Percentiles rank a stretch among this genome's conserved stretches.
These are phyloP conservation scores for Pseudomyrmex cubaensis DNA, from an alignment of 1,140 invertebrate genomes.

Conservation along the genomic window DNA sequence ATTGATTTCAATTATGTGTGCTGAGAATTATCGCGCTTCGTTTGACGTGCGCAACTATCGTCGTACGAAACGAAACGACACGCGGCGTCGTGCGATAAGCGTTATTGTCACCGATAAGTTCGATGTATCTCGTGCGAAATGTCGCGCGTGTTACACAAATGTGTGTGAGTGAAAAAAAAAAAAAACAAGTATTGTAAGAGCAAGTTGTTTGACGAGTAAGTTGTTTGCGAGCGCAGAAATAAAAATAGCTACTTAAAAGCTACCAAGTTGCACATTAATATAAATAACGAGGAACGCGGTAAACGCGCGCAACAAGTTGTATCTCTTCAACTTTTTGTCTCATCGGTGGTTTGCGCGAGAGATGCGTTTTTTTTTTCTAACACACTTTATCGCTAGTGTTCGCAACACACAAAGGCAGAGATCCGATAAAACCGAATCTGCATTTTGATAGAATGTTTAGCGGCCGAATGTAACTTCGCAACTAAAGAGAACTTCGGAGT, in stretches of 20 bases:
- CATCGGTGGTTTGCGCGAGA: background rate
- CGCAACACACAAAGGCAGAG: background rate
- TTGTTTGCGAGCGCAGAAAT: slow-evolving; percentile 4
- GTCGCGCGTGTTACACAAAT: background rate
- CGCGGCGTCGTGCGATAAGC: background rate
- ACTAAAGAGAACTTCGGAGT: slow-evolving; percentile 75
- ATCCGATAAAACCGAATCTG: slow-evolving; percentile 18
- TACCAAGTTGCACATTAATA: slow-evolving; percentile 64
- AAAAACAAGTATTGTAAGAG: slow-evolving; percentile 10
- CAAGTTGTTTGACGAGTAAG: slow-evolving; percentile 34
- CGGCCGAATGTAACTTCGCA: slow-evolving; percentile 71
- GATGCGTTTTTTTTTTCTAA: background rate
- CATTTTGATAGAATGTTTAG: slow-evolving; percentile 63
- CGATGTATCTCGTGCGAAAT: background rate
- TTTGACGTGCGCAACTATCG: background rate
- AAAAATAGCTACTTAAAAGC: slow-evolving; percentile 71
- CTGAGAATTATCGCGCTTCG: slow-evolving; percentile 2
- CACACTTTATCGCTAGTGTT: too few species aligned
- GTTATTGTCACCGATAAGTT: background rate
- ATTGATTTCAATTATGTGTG: slow-evolving; percentile 58
- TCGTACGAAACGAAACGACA: background rate
- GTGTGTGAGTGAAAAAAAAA: background rate
- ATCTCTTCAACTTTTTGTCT: background rate
- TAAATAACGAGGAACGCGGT: background rate
- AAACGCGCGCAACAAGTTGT: background rate